Conservation (phyloP, 1,140 invertebrate species). For the Tetragnatha versicolor region DNA sequence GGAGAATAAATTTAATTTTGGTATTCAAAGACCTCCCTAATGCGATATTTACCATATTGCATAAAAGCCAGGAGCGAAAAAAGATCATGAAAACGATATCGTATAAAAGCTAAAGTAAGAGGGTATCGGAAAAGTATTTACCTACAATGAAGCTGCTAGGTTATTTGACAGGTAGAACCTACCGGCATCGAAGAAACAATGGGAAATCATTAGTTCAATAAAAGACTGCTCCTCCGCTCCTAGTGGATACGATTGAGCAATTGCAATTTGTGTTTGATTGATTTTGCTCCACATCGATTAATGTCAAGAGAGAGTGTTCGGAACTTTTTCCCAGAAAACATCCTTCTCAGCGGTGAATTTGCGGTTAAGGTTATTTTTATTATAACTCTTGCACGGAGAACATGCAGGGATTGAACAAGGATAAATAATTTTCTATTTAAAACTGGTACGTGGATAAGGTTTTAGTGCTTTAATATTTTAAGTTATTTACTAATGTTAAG, state of each 20-base stretch:
- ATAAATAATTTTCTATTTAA: too few relatives aligned
- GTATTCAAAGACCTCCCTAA: background rate
- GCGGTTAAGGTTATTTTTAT: too few relatives aligned
- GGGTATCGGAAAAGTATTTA: conserved; percentile 45
- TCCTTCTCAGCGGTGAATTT: too few relatives aligned
- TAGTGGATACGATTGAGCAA: conserved; percentile 15
- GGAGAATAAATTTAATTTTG: conserved; percentile 14
- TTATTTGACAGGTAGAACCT: conserved; percentile 43
- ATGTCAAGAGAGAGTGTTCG: conserved; percentile 11
- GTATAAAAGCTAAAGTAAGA: background rate
- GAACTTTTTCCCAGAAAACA: too few relatives aligned
- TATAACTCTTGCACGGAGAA: too few relatives aligned
- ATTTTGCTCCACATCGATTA: conserved; percentile 22
- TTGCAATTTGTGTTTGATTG: conserved; percentile 39
- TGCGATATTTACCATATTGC: background rate
- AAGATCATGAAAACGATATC: conserved; percentile 3
- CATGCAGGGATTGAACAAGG: too few relatives aligned
- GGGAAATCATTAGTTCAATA: conserved; percentile 44
- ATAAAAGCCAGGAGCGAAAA: background rate
- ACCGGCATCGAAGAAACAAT: conserved; percentile 37
- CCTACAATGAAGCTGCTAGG: conserved; percentile 23
- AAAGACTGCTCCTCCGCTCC: conserved; percentile 20
- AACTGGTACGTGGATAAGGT: too few relatives aligned
- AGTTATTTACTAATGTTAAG: too few relatives aligned
- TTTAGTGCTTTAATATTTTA: too few relatives aligned